Evolutionary conservation across 2,113 vertebrate species (phyloP), one percentile per base, ranked within the genome.

Genomic region (Penelope pileata): DNA sequence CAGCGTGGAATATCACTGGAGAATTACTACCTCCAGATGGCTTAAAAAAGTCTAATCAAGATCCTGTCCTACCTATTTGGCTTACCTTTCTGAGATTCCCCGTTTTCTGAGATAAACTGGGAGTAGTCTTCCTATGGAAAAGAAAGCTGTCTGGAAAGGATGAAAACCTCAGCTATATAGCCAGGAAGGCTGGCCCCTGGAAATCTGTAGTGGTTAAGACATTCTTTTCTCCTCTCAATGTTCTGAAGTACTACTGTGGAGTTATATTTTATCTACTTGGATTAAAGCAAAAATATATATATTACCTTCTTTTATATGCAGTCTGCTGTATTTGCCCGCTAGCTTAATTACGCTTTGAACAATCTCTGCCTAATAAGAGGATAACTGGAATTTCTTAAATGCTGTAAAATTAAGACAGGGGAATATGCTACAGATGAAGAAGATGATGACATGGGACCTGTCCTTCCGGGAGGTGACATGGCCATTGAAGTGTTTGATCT

Each of bases 361-460:
- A 87, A 22, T 72, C 40, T 83, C 48, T 89, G 69, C 42, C 53
- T 92, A 89, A 84, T 83, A 40, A 96, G 88, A 96, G 47, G 53
- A 62, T 96, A 94, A 94, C 95, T 87, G 53, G 59, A 94, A 83
- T 86, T 95, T 91, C 38, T 96, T 90, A 82, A 96, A 97, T 96
- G 54, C 69, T 96, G 38, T 96, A 53, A 94, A 92, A 94, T 97
- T 97, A 98, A 99, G 98, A 99, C 99, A 48, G 99, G 99, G 87
- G 99, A 99, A 97, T 99, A 99, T 83, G 99, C 99, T 85, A 99
- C 99, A 12, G 99, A 99, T 73, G 99, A 99, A 66, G 99, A 99
- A 68, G 98, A 99, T 64, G 98, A 98, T 38, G 99, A 99, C 45
- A 98, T 97, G 24, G 99, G 98, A 59, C 97, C 98, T 16, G 91